phyloP scores from a whole-genome alignment of 2,797 vertebrate species.

The Gymnopithys bicolor region DNA sequence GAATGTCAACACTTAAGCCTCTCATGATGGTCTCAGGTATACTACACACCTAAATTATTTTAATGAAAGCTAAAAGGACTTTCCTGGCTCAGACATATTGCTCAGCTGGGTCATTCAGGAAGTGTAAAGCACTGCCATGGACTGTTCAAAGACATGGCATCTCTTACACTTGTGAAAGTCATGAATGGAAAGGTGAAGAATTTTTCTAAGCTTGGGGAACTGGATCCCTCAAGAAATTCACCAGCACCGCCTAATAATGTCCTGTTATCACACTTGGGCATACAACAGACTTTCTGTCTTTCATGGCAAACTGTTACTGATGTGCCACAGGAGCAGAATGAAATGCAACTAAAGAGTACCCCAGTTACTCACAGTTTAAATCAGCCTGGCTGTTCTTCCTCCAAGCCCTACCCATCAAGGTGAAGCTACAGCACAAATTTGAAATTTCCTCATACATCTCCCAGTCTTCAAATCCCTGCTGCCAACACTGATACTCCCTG shows the following conservation, averaged over 20 bases:
- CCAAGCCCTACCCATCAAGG: neutral
- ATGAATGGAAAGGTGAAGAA: neutral
- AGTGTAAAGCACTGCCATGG: neutral
- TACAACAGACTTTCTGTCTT: neutral
- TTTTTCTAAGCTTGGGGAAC: neutral
- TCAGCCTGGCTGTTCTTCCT: neutral
- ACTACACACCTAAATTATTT: neutral
- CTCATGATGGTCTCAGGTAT: neutral
- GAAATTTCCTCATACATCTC: neutral
- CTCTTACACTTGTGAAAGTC: neutral
- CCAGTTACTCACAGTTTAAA: neutral
- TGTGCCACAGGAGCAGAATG: neutral
- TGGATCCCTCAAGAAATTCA: neutral
- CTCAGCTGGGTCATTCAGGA: neutral
- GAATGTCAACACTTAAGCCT: neutral
- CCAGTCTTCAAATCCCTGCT: neutral
- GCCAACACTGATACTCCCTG: neutral
- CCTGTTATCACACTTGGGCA: neutral
- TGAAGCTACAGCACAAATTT: neutral
- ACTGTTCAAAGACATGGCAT: neutral
- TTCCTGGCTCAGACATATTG: neutral
- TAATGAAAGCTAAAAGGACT: neutral
- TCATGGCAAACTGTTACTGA: neutral
- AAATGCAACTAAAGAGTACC: neutral
- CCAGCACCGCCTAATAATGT: neutral